Base-by-base conservation (phyloP, 2,113 vertebrate genomes). In the Mormyrus lacerda region DNA sequence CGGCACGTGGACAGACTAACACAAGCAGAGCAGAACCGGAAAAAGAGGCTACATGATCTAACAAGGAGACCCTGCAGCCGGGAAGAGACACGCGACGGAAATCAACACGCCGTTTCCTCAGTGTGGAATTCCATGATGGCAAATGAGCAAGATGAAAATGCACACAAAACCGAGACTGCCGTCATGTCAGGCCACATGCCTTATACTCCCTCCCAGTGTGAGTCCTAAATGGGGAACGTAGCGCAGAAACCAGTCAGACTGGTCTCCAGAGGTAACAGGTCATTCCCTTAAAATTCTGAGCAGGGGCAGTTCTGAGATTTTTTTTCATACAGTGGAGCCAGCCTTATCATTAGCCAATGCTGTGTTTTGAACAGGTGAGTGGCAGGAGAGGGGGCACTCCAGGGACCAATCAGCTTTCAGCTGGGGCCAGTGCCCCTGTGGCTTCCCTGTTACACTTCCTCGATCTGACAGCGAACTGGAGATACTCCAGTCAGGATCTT, bases 71-170 rank as follows among this genome's bases (percentile, higher is more conserved):
- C 10, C 61, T 31, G 61, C n/a, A 13, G 61, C 61, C 9, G 10
- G n/a, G 61, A 27, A 11, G 51, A 15, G 11, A 35, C 3, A 1
- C 47, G 42, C 61, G 39, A 48, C 50, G 45, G 27, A 88, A 91
- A 90, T 91, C 73, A 90, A 87, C 9, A 83, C 89, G 51, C 79
- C 35, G 65, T 89, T 92, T 91, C 88, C 90, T 90, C 91, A 87
- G 90, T 92, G 94, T 90, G 92, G 90, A 94, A 94, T 91, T 91
- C 89, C 92, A 89, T 94, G 94, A 95, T 94, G 93, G 92, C 91
- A 93, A 92, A 93, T 92, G 89, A 91, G 91, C 88, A 91, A 87
- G 91, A 90, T 85, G 61, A 1, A 76, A 89, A 93, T 94, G 87
- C 91, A 91, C 91, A 86, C 88, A 89, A 61, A 83, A 85, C 9